Conservation (phyloP, 2,113 vertebrate genomes). For the Nicator chloris region DNA sequence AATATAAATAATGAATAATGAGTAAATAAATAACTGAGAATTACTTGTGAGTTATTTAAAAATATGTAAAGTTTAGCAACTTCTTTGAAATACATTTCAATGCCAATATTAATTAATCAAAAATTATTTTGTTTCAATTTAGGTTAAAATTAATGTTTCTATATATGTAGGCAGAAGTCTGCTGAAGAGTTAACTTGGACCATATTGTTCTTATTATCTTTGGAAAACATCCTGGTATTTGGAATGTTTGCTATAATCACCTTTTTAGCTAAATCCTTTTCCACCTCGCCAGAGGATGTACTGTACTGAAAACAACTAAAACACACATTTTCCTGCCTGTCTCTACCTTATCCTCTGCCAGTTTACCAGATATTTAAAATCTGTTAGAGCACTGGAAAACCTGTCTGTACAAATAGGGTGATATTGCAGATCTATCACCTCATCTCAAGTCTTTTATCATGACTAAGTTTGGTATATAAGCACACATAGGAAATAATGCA, state of each 20-base stretch:
- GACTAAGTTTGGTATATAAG: neutral
- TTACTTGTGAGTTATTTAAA: neutral
- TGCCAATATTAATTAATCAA: neutral
- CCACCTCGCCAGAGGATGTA: neutral
- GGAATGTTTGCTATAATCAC: neutral
- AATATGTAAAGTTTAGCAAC: neutral
- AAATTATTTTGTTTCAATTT: neutral
- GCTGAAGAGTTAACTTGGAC: neutral
- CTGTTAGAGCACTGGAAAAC: neutral
- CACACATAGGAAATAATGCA: accelerated
- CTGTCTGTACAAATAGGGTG: neutral
- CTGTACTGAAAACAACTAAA: neutral
- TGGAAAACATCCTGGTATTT: neutral
- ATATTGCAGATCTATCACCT: neutral
- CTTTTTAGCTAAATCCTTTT: neutral
- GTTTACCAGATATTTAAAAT: neutral
- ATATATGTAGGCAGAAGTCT: neutral
- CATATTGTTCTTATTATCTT: neutral
- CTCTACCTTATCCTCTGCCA: neutral
- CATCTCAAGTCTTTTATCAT: neutral
- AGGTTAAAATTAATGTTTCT: neutral
- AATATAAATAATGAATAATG: too few relatives aligned
- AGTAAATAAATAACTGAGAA: too few relatives aligned
- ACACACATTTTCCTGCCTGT: neutral
- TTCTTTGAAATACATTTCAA: neutral